Conservation (phyloP, 2,113 vertebrate species). For the Pteruthius melanotis region DNA sequence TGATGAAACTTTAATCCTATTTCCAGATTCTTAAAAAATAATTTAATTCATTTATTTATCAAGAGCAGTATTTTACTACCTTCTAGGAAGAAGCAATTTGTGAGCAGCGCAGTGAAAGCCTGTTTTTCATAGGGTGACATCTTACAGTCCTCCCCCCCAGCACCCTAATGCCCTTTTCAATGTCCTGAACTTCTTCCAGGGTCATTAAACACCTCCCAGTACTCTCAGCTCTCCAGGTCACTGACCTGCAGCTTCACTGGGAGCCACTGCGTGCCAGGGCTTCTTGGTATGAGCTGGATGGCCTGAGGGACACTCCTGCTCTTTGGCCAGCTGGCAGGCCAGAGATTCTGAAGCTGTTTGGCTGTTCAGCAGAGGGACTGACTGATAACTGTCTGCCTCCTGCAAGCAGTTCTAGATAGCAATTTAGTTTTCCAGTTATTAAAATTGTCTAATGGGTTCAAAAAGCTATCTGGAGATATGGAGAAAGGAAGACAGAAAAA, state of each 20-base stretch:
- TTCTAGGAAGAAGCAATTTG: not conserved
- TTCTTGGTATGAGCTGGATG: not conserved
- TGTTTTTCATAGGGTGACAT: not conserved
- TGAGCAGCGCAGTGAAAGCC: not conserved
- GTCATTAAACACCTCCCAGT: not conserved
- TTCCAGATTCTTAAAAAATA: not conserved
- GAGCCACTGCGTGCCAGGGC: not conserved
- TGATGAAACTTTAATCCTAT: not conserved
- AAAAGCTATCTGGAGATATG: not conserved
- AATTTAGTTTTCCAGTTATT: not conserved
- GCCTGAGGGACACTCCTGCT: not conserved
- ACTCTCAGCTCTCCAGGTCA: not conserved
- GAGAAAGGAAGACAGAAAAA: not conserved
- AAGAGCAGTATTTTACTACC: not conserved
- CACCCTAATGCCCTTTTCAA: not conserved
- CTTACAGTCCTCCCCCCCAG: not conserved
- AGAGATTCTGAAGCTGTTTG: not conserved
- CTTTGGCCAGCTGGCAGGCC: not conserved
- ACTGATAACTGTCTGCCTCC: not conserved
- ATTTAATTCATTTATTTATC: not conserved
- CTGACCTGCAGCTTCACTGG: not conserved
- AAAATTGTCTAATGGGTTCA: not conserved
- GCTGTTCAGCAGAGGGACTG: fast-evolving
- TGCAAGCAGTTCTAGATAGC: not conserved
- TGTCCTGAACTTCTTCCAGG: not conserved